These are phyloP conservation scores for Lepisosteus osseus DNA, from an alignment of 2,113 vertebrate species.

Conservation along the genomic window DNA sequence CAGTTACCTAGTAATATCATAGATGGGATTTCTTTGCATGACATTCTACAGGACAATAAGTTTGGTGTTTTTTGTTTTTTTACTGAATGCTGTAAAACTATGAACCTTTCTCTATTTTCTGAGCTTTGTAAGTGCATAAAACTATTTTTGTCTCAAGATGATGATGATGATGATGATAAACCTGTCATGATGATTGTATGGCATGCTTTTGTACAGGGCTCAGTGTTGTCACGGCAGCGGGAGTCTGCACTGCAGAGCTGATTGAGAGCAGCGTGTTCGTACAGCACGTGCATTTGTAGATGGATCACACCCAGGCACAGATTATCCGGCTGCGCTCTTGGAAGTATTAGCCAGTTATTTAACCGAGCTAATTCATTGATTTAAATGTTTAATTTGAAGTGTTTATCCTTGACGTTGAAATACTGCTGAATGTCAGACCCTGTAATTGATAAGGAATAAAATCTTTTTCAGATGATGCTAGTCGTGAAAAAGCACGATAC, in stretches of 20 bases:
- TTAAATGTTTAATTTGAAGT: no score
- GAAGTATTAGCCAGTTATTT: no score
- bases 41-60: constrained; percentile 45
- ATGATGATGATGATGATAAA: constrained; percentile 36
- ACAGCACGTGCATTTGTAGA: no score
- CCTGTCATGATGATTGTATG: constrained; percentile 40
- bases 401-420: no score
- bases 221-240: constrained; percentile 56
- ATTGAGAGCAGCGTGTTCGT: no score
- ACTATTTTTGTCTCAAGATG: constrained; percentile 55
- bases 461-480: no score
- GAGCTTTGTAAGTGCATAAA: constrained; percentile 54
- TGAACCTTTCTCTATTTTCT: constrained; percentile 43
- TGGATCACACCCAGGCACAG: no score
- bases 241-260: background rate
- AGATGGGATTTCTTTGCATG: constrained; percentile 65
- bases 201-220: constrained; percentile 54
- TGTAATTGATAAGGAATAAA: no score
- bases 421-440: no score
- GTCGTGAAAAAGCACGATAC: no score
- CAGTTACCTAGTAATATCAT: constrained; percentile 55
- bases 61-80: constrained; percentile 54
- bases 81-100: constrained; percentile 59
- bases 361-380: no score
- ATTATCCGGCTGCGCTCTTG: no score